Percentiles rank a stretch among this genome's conserved stretches.
These are phyloP conservation scores for Malurus melanocephalus DNA, from an alignment of 2,113 vertebrate genomes.

Conservation along the genomic window DNA sequence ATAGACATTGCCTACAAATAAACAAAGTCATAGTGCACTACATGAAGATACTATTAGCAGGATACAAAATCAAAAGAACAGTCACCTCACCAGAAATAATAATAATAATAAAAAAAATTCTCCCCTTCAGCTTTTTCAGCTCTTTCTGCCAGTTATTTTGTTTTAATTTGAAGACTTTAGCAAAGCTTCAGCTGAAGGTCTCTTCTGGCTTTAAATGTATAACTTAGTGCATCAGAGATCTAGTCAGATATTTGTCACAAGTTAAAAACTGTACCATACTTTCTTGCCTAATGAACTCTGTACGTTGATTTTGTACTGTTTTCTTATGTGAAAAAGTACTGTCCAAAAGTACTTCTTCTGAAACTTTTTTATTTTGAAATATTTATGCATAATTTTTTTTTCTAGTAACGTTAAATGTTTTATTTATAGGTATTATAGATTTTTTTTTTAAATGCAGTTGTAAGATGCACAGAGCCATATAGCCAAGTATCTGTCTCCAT, in stretches of 20 bases:
- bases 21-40: not conserved
- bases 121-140: not conserved
- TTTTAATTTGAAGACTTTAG: not conserved
- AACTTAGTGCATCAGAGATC: not conserved
- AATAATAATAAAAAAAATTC: not conserved
- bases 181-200: not conserved
- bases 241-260: not conserved
- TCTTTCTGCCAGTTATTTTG: not conserved
- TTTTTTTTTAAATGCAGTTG: not conserved
- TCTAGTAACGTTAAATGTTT: not conserved
- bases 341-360: not conserved
- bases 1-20: not conserved
- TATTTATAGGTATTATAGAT: not conserved
- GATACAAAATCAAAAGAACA: not conserved
- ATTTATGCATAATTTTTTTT: not conserved
- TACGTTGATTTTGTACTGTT: not conserved
- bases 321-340: not conserved
- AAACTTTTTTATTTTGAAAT: not conserved
- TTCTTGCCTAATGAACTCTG: not conserved
- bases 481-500: not conserved
- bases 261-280: not conserved
- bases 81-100: not conserved
- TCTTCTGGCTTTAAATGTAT: not conserved
- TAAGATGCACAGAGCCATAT: not conserved
- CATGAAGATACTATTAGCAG: not conserved